Percentiles rank a stretch among this genome's conserved stretches.
These are phyloP conservation scores for Syngnathoides biaculeatus DNA, from an alignment of 2,113 vertebrate species.

Conservation along the genomic window DNA sequence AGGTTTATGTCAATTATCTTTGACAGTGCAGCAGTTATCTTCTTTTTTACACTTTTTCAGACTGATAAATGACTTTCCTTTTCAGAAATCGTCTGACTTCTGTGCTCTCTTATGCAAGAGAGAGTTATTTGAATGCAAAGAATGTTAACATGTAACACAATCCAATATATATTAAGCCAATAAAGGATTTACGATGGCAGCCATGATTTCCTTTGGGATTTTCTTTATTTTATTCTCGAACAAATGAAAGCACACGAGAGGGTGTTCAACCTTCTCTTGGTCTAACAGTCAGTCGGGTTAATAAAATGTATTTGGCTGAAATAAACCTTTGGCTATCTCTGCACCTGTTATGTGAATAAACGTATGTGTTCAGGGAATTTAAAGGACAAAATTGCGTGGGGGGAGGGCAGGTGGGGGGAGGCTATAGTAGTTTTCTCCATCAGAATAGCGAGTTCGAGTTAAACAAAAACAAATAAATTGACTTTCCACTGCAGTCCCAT, in stretches of 20 bases:
- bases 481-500: conserved; percentile 38
- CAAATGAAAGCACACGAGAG: not conserved
- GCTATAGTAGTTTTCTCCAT: conserved; percentile 14
- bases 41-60: too few relatives aligned
- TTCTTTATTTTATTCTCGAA: not conserved
- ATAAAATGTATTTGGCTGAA: not conserved
- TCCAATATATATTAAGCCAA: too few relatives aligned
- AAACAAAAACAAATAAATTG: conserved; percentile 22
- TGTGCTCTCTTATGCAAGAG: too few relatives aligned
- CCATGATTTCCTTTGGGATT: not conserved
- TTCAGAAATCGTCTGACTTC: too few relatives aligned
- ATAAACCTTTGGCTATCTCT: not conserved
- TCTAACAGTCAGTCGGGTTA: not conserved
- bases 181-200: not conserved
- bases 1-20: too few relatives aligned
- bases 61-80: too few relatives aligned
- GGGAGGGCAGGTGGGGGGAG: not conserved
- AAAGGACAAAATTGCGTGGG: conserved; percentile 6
- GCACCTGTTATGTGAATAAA: not conserved
- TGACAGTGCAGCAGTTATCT: too few relatives aligned
- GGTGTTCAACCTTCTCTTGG: not conserved
- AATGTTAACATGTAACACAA: not conserved
- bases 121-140: not conserved
- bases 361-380: not conserved
- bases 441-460: conserved; percentile 9